Evolutionary conservation across 2,797 vertebrate species (phyloP).

Genomic region (Lindbergichthys nudifrons): DNA sequence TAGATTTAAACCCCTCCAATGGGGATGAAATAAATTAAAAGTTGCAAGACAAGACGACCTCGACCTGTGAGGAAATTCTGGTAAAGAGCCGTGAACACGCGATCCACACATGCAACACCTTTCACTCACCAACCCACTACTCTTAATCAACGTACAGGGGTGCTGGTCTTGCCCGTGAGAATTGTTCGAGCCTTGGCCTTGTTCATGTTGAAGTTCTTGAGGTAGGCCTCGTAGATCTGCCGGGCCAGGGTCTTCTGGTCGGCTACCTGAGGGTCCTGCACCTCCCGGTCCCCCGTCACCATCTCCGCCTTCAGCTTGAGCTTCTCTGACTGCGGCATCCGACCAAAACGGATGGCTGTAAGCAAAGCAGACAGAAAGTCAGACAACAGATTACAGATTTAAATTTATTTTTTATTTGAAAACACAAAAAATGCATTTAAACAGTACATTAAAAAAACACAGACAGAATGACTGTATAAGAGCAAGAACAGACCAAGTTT

Average conservation of each 20-base stretch:
- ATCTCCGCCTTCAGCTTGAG: slow-evolving; percentile 96
- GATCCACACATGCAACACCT: slow-evolving; percentile 19
- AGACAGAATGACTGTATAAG: neutral
- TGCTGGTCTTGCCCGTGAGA: slow-evolving; percentile 94
- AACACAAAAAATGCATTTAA: neutral
- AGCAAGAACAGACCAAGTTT: neutral
- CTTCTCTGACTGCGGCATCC: slow-evolving; percentile 98
- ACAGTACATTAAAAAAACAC: neutral
- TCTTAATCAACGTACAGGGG: slow-evolving; percentile 88
- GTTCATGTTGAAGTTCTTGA: slow-evolving; percentile 99
- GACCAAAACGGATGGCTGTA: slow-evolving; percentile 96
- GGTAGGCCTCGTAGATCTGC: slow-evolving; percentile 95
- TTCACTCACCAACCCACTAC: slow-evolving; percentile 59
- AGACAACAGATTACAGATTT: neutral
- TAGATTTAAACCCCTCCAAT: slow-evolving; percentile 25
- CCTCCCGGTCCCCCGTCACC: slow-evolving; percentile 88
- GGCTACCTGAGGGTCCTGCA: slow-evolving; percentile 87
- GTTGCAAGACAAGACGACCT: slow-evolving; percentile 39
- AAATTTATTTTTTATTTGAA: neutral
- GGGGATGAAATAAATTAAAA: slow-evolving; percentile 31
- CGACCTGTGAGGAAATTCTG: slow-evolving; percentile 48
- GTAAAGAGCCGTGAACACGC: neutral
- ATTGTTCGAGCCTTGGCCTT: slow-evolving; percentile 96
- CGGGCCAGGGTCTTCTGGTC: slow-evolving; percentile 95
- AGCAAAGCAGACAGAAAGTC: slow-evolving; percentile 31